A percentile compares a stretch with the other conserved stretches of the same genome.
Conservation (phyloP, 2,888 invertebrate species). For the Galeruca laticollis region DNA sequence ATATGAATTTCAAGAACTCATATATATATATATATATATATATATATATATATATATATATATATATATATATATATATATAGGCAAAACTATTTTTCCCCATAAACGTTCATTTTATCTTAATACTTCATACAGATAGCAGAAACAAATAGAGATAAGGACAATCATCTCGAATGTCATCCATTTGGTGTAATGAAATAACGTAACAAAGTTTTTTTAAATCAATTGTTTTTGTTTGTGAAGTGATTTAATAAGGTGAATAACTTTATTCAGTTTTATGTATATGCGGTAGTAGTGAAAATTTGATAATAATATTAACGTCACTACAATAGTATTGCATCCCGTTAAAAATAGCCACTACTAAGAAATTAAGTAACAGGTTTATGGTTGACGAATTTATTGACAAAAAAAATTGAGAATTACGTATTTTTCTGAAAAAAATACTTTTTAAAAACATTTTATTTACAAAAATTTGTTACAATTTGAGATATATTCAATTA, state of each 20-base stretch:
- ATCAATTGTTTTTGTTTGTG: neutral
- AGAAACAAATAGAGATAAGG: neutral
- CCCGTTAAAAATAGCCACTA: neutral
- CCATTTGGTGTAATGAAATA: neutral
- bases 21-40: too few relatives aligned
- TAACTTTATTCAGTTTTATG: neutral
- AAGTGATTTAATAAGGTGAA: neutral
- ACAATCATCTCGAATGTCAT: neutral
- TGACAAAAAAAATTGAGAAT: too few relatives aligned
- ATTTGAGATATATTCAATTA: too few relatives aligned
- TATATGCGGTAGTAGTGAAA: neutral
- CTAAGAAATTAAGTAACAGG: too few relatives aligned
- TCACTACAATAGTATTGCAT: neutral
- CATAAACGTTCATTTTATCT: neutral
- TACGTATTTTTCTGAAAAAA: too few relatives aligned
- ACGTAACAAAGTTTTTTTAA: neutral
- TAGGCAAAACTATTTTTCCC: too few relatives aligned
- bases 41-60: too few relatives aligned
- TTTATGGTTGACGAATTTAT: too few relatives aligned
- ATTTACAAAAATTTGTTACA: too few relatives aligned
- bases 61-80: too few relatives aligned
- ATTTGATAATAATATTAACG: neutral
- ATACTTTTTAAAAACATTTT: too few relatives aligned
- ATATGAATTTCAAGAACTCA: too few relatives aligned
- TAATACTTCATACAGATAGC: neutral